Base-by-base conservation (phyloP, 2,888 invertebrate genomes). In the Kryphioiulus occultus region DNA sequence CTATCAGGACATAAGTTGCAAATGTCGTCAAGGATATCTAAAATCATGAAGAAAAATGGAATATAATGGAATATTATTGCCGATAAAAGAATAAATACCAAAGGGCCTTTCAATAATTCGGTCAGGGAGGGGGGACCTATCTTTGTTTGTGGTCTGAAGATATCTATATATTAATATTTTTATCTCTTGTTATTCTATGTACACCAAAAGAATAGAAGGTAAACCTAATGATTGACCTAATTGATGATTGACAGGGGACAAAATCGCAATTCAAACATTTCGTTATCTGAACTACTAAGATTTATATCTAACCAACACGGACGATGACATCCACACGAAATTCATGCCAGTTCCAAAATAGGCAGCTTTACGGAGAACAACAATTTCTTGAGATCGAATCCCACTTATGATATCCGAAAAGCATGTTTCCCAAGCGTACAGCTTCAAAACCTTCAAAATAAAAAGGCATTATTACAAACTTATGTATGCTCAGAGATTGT, bases 381-480 rank as follows among this genome's bases (percentile, higher is more conserved):
- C 85, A 32, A 92, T 89, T 89, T 92, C 92, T 89, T 90, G 91
- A 91, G 92, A 91, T 90, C 93, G 90, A 44, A 91, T 90, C 22
- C 90, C 90, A 7, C 44, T 86, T 78, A 88, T 39, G 10, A 83
- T 35, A 42, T 86, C 86, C 42, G 78, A 44, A 47, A 88, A 88
- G 17, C 93, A 93, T 19, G 90, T 89, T 90, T 93, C 93, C 93
- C 93, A 93, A 3, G 93, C 93, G 90, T 93, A 93, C 89, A 93
- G 90, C 89, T 92, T 93, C 87, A 93, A 89, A 17, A 92, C 92
- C 92, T 92, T 89, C 5, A 9, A 2, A 7, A 44, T 39, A 44
- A 9, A 85, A 84, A 42, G 26, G 1, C 1, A 82, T 82, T 83
- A 83, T 15, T 35, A 83, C n/a, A 83, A 83, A 22, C 15, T 26